Evolutionary conservation across 2,888 invertebrate genomes (phyloP).

Genomic region (Agrochola macilenta): DNA sequence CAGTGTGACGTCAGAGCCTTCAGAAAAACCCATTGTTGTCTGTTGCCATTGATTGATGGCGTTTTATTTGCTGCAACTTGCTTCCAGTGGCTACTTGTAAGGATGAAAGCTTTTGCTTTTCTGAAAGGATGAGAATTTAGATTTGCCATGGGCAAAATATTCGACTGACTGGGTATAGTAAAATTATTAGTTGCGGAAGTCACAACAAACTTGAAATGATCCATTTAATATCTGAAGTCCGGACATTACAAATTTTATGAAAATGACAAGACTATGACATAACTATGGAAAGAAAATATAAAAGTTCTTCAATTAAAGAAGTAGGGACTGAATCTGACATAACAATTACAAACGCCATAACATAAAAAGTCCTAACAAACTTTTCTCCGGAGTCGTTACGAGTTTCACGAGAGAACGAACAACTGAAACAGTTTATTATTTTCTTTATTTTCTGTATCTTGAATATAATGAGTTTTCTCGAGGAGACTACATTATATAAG

Average conservation of each 20-base stretch:
- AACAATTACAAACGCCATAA: slow-evolving; percentile 25
- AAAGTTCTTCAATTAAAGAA: slow-evolving; percentile 18
- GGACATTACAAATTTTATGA: background rate
- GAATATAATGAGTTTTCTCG: slow-evolving; percentile 29
- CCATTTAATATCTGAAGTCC: background rate
- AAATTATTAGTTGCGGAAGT: background rate
- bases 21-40: slow-evolving; percentile 75
- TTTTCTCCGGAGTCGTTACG: slow-evolving; percentile 23
- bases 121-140: slow-evolving; percentile 1
- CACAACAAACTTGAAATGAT: background rate
- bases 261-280: background rate
- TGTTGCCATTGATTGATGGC: slow-evolving; percentile 61
- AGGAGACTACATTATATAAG: background rate
- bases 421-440: slow-evolving; percentile 28
- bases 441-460: slow-evolving; percentile 18
- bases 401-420: slow-evolving; percentile 31
- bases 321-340: slow-evolving; percentile 21
- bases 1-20: slow-evolving; percentile 78
- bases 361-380: slow-evolving; percentile 30
- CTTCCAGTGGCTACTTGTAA: slow-evolving; percentile 41
- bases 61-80: slow-evolving; percentile 53
- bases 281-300: background rate
- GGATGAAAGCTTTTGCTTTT: slow-evolving; percentile 18
- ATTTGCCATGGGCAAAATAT: background rate
- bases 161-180: background rate